phyloP scores from a whole-genome alignment of 1,140 invertebrate species.

The Hylaeus volcanicus region DNA sequence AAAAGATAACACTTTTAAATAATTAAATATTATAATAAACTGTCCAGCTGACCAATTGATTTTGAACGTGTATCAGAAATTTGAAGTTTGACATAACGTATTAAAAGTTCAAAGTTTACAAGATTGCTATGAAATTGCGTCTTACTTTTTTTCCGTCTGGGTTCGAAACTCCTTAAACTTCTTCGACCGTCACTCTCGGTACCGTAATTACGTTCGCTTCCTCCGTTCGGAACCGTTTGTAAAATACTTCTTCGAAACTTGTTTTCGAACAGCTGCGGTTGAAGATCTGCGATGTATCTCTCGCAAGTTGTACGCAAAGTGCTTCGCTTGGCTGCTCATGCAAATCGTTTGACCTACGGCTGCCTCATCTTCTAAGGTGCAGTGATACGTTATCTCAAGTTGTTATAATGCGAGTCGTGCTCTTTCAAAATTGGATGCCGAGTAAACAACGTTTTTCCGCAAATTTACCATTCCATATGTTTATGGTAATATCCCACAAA shows the following conservation, averaged over 20 bases:
- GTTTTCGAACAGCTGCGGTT: not conserved
- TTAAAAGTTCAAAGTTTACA: too few species aligned
- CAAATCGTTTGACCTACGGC: conserved; percentile 42
- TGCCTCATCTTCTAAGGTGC: conserved; percentile 23
- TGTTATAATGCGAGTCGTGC: not conserved
- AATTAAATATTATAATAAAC: too few species aligned
- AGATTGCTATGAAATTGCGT: too few species aligned
- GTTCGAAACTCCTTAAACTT: not conserved
- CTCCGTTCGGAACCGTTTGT: not conserved
- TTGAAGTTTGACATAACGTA: too few species aligned
- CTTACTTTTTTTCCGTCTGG: not conserved
- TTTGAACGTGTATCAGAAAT: too few species aligned
- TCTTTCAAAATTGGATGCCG: not conserved
- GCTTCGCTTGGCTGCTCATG: conserved; percentile 52
- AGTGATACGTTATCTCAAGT: conserved; percentile 28
- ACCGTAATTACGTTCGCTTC: not conserved
- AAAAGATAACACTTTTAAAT: too few species aligned
- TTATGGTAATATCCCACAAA: too few species aligned
- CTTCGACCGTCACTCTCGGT: not conserved
- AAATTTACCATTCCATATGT: not conserved
- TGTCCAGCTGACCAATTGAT: too few species aligned
- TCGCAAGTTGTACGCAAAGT: conserved; percentile 40
- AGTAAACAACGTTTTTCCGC: not conserved
- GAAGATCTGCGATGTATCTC: conserved; percentile 31
- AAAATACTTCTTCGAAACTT: not conserved